A percentile compares a stretch with the other conserved stretches of the same genome.
These are phyloP conservation scores for Microdon myrmicae DNA, from an alignment of 2,888 invertebrate genomes.

Conservation along the genomic window DNA sequence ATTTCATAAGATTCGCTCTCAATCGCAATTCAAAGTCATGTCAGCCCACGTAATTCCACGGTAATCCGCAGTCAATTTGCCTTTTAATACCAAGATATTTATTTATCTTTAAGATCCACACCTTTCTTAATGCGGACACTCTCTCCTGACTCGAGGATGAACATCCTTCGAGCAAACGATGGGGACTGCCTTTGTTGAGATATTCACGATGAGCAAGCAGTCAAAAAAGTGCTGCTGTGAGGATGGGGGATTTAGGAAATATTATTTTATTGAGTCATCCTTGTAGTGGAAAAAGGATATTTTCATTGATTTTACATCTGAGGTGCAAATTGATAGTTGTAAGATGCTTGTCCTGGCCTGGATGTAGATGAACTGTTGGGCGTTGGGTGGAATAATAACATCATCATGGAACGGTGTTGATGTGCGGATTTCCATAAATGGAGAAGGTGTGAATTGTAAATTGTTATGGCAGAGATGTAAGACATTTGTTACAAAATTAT, in stretches of 20 bases:
- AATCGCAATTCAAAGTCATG: slow-evolving; percentile 63
- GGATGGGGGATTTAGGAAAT: slow-evolving; percentile 37
- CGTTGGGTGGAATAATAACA: slow-evolving; percentile 1
- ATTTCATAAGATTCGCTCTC: slow-evolving; percentile 52
- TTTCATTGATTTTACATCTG: slow-evolving; percentile 40
- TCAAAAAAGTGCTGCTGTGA: slow-evolving; percentile 11
- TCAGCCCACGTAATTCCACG: slow-evolving; percentile 61
- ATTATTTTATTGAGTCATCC: slow-evolving; percentile 52
- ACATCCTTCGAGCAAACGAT: slow-evolving; percentile 24
- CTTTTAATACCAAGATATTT: slow-evolving; percentile 52
- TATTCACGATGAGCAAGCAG: slow-evolving; percentile 26
- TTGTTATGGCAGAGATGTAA: too few species aligned
- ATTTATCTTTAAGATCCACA: slow-evolving; percentile 50
- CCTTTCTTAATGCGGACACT: too few species aligned
- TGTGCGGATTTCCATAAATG: too few species aligned
- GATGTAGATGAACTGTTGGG: slow-evolving; percentile 10
- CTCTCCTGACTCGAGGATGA: slow-evolving; percentile 41
- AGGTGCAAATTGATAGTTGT: slow-evolving; percentile 43
- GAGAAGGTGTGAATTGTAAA: too few species aligned
- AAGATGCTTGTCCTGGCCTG: slow-evolving; percentile 5
- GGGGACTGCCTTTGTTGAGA: slow-evolving; percentile 29
- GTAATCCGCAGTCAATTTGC: slow-evolving; percentile 61
- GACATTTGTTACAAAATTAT: too few species aligned
- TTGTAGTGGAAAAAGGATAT: slow-evolving; percentile 26
- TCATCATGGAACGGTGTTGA: neutral